phyloP scores from a whole-genome alignment of 2,797 vertebrate genomes.

The Bradypus variegatus region DNA sequence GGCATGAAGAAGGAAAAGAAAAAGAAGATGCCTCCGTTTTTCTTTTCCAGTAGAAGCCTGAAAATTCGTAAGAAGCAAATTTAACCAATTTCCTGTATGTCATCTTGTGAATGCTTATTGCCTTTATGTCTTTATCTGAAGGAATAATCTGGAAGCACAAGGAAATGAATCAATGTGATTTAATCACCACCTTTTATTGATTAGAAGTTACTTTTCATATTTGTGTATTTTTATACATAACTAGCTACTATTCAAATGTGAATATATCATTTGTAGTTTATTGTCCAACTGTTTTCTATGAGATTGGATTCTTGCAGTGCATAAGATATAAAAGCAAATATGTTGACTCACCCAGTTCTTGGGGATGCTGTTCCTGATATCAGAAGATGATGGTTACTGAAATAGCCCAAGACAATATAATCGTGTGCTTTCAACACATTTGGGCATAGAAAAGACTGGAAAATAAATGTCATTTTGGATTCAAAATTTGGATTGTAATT shows the following conservation, averaged over 20 bases:
- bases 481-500: conserved; percentile 27
- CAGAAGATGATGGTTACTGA: not conserved
- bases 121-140: not conserved
- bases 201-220: not conserved
- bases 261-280: conserved; percentile 32
- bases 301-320: not conserved
- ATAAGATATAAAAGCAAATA: conserved; percentile 18
- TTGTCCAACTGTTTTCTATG: not conserved
- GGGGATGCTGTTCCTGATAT: not conserved
- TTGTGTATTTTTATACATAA: not conserved
- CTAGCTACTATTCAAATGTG: conserved; percentile 38
- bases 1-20: conserved; percentile 33
- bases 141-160: not conserved
- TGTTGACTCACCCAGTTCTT: not conserved
- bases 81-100: not conserved
- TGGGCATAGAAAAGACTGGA: not conserved
- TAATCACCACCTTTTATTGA: not conserved
- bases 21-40: not conserved
- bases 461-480: not conserved
- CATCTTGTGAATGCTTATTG: not conserved
- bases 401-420: not conserved
- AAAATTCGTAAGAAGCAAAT: not conserved
- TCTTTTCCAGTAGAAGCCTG: not conserved
- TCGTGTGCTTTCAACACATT: not conserved
- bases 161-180: not conserved